Evolutionary conservation across 2,888 invertebrate species (phyloP), one percentile per base, ranked within the genome.

Genomic region (Chaetogeoica ovagalla): DNA sequence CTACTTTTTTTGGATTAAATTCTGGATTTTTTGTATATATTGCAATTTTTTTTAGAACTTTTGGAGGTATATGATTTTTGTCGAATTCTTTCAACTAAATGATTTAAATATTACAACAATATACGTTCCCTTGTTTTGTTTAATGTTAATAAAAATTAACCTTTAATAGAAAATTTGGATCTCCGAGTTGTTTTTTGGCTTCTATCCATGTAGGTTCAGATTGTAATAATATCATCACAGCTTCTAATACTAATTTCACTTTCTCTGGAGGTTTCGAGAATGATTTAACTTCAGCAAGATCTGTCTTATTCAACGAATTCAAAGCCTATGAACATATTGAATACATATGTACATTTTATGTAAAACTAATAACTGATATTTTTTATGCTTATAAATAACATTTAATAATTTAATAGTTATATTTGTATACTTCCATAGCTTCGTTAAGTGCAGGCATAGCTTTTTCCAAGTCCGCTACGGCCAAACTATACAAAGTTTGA

Each of bases 401-500:
- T n/a, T 73, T 23, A 21, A 3, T 19, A 19, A n/a, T n/a, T 73
- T 23, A 21, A 3, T 19, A 19, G 15, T n/a, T 39, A 59, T 19
- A 43, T 9, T 17, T n/a, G 21, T 59, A 66, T 72, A 89, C 89
- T 86, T 86, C 86, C 85, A 94, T 90, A 43, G 96, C 96, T 84
- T 94, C 95, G 59, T 95, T 91, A 0, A 96, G 87, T 19, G 95
- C 94, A 0, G 96, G 96, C 90, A 96, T 91, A 4, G 94, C 96
- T 83, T 92, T 91, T 82, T 92, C 92, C 72, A 96, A 75, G 92
- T 91, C 79, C n/a, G 39, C 30, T 43, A 57, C 21, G 9, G 79
- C 71, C 17, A 43, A 5, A 30, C 4, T 43, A 0, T 95, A 95
- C 85, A 96, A 88, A 85, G 91, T 91, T 86, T 93, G 91, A 86